Conservation (phyloP, 2,888 invertebrate species). For the Balanococcus diminutus region DNA sequence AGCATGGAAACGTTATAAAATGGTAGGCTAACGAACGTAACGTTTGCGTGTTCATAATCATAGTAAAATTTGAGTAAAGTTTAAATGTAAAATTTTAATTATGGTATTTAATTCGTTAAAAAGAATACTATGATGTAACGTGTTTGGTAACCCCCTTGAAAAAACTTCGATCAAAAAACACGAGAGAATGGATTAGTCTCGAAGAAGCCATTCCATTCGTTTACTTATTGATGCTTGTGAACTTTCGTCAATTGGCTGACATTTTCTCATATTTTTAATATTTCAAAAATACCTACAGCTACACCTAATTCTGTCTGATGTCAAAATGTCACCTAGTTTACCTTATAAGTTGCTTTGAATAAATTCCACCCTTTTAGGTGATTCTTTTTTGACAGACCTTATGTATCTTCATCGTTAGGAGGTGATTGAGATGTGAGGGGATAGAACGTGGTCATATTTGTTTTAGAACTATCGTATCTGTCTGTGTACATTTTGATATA, state of each 20-base stretch:
- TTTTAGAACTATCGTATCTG: neutral
- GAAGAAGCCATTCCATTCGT: too few relatives aligned
- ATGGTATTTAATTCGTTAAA: neutral
- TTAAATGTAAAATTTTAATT: neutral
- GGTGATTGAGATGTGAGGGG: neutral
- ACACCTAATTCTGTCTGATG: too few relatives aligned
- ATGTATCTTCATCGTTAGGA: neutral
- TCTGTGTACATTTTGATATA: neutral
- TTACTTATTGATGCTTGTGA: neutral
- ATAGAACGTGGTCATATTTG: neutral
- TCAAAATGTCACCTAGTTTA: neutral
- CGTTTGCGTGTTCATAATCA: neutral
- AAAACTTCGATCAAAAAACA: too few relatives aligned
- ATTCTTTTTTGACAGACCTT: neutral
- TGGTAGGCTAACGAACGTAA: neutral
- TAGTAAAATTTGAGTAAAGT: neutral
- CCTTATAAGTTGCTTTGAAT: neutral
- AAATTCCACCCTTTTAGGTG: neutral
- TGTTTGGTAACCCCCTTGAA: neutral
- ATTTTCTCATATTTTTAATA: too few relatives aligned
- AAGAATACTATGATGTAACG: neutral
- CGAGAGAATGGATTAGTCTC: too few relatives aligned
- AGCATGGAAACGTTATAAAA: neutral
- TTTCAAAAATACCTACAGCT: too few relatives aligned
- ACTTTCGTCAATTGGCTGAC: neutral